phyloP scores from a whole-genome alignment of 2,797 vertebrate species.

The Myotis myotis region DNA sequence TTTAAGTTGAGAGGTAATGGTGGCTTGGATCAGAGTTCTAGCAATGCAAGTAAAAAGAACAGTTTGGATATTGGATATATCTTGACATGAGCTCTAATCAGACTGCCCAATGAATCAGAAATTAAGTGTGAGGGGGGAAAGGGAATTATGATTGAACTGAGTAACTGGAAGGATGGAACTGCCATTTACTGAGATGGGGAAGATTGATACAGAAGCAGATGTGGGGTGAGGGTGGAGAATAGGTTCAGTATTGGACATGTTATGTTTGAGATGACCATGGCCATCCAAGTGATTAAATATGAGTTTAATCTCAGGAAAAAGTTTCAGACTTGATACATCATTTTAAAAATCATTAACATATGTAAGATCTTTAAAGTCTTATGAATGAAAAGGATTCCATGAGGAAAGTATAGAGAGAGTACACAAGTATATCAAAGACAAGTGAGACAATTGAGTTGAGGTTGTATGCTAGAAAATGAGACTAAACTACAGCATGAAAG shows the following conservation, averaged over 20 bases:
- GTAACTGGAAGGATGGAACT: neutral
- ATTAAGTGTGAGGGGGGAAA: neutral
- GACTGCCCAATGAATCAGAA: neutral
- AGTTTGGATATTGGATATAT: neutral
- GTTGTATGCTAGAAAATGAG: neutral
- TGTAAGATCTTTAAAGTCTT: neutral
- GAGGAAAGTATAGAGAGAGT: neutral
- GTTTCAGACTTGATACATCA: neutral
- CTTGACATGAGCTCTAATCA: neutral
- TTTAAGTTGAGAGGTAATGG: neutral
- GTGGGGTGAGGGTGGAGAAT: neutral
- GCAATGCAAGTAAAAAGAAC: neutral
- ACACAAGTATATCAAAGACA: neutral
- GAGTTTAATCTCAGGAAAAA: neutral
- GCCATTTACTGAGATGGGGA: neutral
- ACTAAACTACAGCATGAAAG: neutral
- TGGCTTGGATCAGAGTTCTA: neutral
- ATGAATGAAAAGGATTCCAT: neutral
- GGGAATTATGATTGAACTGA: neutral
- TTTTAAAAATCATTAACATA: neutral
- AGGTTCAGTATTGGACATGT: neutral
- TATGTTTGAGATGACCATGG: neutral
- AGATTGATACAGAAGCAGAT: neutral
- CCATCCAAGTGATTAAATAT: neutral
- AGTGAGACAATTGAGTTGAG: neutral